Percentiles rank a stretch among this genome's conserved stretches.
phyloP scores from a whole-genome alignment of 37 sponge, comb jelly and placozoan genomes.

The Amphimedon queenslandica region DNA sequence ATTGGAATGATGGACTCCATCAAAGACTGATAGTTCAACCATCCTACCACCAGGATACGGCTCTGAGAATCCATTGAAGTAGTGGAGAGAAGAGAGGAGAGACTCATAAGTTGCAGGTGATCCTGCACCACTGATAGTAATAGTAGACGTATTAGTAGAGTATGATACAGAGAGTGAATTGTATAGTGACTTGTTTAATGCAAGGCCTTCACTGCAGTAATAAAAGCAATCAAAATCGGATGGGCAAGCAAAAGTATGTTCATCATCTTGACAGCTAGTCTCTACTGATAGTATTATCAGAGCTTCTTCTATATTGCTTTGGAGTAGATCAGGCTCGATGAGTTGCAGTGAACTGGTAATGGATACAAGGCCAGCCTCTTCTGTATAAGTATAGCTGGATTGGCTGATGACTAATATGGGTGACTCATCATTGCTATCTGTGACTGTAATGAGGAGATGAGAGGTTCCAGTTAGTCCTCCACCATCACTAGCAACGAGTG shows the following conservation, averaged over 20 bases:
- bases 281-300: neutral
- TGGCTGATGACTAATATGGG: constrained; percentile 9
- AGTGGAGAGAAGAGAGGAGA: constrained; percentile 25
- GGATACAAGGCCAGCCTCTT: constrained; percentile 15
- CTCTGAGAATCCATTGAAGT: constrained; percentile 32
- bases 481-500: constrained; percentile 26
- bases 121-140: constrained; percentile 23
- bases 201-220: constrained; percentile 25
- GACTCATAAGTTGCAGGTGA: constrained; percentile 6
- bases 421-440: constrained; percentile 30
- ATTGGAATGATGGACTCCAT: constrained; percentile 8
- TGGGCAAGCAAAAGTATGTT: neutral
- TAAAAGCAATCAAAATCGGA: neutral
- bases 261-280: neutral
- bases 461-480: neutral
- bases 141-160: neutral
- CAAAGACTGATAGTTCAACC: constrained; percentile 22
- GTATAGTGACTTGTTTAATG: constrained; percentile 8
- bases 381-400: neutral
- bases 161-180: neutral
- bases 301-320: neutral
- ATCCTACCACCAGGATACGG: constrained; percentile 10
- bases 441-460: constrained; percentile 25
- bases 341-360: constrained; percentile 21
- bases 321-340: constrained; percentile 39